These are phyloP conservation scores for Bombus superbus DNA, from an alignment of 1,140 invertebrate genomes.

Conservation along the genomic window DNA sequence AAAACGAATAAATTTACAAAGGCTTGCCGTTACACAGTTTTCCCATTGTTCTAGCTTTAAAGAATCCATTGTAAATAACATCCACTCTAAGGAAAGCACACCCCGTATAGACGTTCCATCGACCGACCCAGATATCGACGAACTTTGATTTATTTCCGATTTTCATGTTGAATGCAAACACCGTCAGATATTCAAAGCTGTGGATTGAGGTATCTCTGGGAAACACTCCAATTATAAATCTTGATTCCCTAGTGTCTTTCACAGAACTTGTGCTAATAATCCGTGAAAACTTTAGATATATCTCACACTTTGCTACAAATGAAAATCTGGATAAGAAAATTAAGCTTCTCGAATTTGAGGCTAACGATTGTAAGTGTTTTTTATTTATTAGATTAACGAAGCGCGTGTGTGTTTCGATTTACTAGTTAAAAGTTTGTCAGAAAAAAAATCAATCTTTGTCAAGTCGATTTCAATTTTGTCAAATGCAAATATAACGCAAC, in stretches of 20 bases:
- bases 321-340: background rate
- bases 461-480: too few relatives aligned
- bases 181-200: too few relatives aligned
- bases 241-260: background rate
- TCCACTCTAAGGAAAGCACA: background rate
- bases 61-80: background rate
- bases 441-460: too few relatives aligned
- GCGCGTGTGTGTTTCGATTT: too few relatives aligned
- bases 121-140: background rate
- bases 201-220: background rate
- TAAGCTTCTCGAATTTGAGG: background rate
- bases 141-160: conserved; percentile 14
- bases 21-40: background rate
- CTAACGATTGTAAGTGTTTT: too few relatives aligned
- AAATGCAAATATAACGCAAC: too few relatives aligned
- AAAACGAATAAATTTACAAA: background rate
- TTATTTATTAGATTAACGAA: too few relatives aligned
- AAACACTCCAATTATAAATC: background rate
- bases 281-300: background rate
- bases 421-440: too few relatives aligned
- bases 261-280: background rate
- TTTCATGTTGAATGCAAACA: background rate
- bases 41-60: background rate
- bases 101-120: background rate
- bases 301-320: background rate